Base-by-base conservation (phyloP, 1,140 invertebrate genomes). In the Atta texana region DNA sequence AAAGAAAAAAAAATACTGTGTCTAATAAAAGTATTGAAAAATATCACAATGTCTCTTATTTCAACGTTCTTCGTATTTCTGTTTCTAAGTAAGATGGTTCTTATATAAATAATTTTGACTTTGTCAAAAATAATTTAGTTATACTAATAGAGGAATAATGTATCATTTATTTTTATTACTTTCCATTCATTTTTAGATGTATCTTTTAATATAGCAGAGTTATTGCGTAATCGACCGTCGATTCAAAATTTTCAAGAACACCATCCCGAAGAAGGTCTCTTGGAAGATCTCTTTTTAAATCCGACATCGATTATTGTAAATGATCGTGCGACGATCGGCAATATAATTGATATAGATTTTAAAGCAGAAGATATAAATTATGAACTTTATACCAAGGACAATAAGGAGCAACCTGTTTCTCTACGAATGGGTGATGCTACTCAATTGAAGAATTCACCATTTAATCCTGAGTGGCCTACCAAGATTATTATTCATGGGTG, bases 401-500 rank as follows among this genome's bases (percentile, higher is more conserved):
- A 93, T 76, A 84, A 71, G 7, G 82, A 64, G 0, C 51, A 91
- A 14, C 4, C 81, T 8, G 87, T 90, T 16, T 57, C 71, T 16
- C 21, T 88, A 18, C 86, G 88, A 39, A 49, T 87, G 2, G 61
- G 61, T 12, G 91, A 92, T 72, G 53, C 77, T 1, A 69, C 49
- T 1, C 92, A 86, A 31, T 34, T 94, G 0, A 69, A 69, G 14
- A n/a, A 63, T 21, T 94, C 92, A 0, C 90, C 93, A 64, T 95
- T 95, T 21, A 91, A 93, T 55, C n/a, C 55, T 12, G 59, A 86
- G 4, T 92, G 91, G 51, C 51, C 82, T 0, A 95, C 93, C 0
- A 95, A 96, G 76, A 92, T 96, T 34, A 89, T 96, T 3, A 95
- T 96, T 89, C 96, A 96, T 75, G 96, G 96, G 3, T 96, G 96